These are phyloP conservation scores for Pantala flavescens DNA, from an alignment of 1,140 invertebrate genomes.

Conservation along the genomic window DNA sequence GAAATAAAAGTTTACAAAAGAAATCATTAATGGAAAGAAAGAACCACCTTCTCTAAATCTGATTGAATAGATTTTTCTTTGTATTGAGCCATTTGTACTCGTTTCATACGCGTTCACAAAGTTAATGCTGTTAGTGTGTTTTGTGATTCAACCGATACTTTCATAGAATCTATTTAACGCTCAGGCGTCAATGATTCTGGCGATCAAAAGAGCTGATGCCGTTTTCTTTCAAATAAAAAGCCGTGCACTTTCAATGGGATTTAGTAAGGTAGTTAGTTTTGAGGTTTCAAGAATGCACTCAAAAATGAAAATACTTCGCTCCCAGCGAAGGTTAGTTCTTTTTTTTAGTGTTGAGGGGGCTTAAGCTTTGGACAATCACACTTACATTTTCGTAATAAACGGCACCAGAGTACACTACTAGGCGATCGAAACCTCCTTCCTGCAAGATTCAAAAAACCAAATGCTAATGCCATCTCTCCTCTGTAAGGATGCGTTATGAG, in stretches of 20 bases:
- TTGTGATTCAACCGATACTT: no score
- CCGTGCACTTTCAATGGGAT: background rate
- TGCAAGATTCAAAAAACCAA: constrained; percentile 10
- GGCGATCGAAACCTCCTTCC: background rate
- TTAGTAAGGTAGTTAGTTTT: no score
- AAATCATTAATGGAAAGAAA: no score
- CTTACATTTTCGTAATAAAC: constrained; percentile 10
- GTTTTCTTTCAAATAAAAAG: background rate
- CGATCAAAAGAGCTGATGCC: background rate
- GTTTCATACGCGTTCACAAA: no score
- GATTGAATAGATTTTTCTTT: no score
- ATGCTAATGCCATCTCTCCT: constrained; percentile 4
- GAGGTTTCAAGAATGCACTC: no score
- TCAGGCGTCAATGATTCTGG: no score
- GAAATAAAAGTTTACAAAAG: no score
- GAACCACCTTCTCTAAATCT: no score
- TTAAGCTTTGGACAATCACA: background rate
- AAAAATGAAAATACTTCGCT: background rate
- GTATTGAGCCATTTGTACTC: no score
- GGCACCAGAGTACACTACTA: constrained; percentile 7
- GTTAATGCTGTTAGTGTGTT: no score
- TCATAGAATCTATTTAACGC: no score
- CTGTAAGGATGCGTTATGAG: background rate
- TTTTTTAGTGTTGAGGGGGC: background rate
- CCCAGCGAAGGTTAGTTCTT: background rate